phyloP scores from a whole-genome alignment of 1,140 invertebrate species.

The Nephila pilipes region DNA sequence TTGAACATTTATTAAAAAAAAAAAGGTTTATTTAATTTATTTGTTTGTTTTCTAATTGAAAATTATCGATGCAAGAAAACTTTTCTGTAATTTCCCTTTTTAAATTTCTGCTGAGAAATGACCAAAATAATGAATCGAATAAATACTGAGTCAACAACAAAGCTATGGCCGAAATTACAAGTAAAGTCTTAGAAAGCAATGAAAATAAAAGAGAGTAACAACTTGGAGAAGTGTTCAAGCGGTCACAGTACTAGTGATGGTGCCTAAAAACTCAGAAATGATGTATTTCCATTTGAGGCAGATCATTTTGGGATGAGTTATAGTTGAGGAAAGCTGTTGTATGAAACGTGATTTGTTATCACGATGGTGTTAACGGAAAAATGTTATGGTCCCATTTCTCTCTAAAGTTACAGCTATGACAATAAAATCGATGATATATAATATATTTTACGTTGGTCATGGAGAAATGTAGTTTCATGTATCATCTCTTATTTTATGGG shows the following conservation, averaged over 20 bases:
- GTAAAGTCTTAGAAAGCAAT: not conserved
- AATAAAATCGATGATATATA: constrained; percentile 33
- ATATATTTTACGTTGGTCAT: constrained; percentile 6
- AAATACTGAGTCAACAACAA: too few relatives aligned
- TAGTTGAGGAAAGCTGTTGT: constrained; percentile 8
- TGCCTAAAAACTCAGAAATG: not conserved
- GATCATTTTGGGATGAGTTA: constrained; percentile 27
- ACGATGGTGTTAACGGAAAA: constrained; percentile 6
- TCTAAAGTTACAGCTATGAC: constrained; percentile 33
- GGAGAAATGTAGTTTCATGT: constrained; percentile 26
- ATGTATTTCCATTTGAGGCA: constrained; percentile 17
- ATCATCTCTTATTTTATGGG: constrained; percentile 11
- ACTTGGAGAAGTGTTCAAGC: not conserved
- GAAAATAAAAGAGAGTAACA: not conserved
- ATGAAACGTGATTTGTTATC: constrained; percentile 48
- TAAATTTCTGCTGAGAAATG: too few relatives aligned
- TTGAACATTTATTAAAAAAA: too few relatives aligned
- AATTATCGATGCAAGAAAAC: too few relatives aligned
- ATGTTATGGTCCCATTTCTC: constrained; percentile 37
- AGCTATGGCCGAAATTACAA: too few relatives aligned
- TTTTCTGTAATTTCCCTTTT: too few relatives aligned
- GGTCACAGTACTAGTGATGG: not conserved
- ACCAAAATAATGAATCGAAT: too few relatives aligned
- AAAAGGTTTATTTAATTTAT: too few relatives aligned
- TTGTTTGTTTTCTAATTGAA: too few relatives aligned